Conservation (phyloP, 2,113 vertebrate genomes). For the Hepsetus odoe region DNA sequence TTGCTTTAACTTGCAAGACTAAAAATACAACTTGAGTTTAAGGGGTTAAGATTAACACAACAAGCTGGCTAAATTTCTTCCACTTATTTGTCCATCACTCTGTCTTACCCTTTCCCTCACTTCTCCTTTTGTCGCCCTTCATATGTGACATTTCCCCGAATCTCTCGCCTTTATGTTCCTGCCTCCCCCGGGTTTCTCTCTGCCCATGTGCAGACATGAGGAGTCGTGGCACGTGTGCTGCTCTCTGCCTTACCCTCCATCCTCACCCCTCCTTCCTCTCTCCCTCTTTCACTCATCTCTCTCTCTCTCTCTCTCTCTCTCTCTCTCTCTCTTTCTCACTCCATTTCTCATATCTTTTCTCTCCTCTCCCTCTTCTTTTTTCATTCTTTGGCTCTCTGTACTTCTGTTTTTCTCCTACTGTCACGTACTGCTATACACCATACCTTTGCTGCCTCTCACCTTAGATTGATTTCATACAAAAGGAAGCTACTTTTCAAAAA, state of each 20-base stretch:
- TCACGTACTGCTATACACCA: neutral
- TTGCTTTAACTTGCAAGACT: too few species aligned
- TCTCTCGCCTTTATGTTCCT: constrained; percentile 16
- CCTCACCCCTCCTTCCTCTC: neutral
- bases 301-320: neutral
- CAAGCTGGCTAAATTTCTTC: neutral
- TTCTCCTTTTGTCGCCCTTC: neutral
- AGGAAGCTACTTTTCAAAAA: too few species aligned
- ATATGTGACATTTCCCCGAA: constrained; percentile 50
- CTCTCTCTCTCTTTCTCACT: constrained; percentile 3
- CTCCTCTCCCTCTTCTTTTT: neutral
- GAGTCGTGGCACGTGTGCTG: constrained; percentile 20
- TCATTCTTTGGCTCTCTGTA: neutral
- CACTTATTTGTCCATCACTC: neutral
- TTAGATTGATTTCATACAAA: neutral
- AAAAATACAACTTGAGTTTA: neutral
- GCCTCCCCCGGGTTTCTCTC: constrained; percentile 33
- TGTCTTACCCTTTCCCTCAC: neutral
- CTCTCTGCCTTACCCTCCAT: constrained; percentile 10
- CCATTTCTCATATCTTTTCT: neutral
- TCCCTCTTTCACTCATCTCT: neutral
- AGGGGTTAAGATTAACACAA: neutral
- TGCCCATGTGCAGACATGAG: constrained; percentile 28
- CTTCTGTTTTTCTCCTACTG: neutral
- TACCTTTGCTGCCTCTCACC: neutral